These are phyloP conservation scores for Sturnira hondurensis DNA, from an alignment of 2,113 vertebrate genomes.

Conservation along the genomic window DNA sequence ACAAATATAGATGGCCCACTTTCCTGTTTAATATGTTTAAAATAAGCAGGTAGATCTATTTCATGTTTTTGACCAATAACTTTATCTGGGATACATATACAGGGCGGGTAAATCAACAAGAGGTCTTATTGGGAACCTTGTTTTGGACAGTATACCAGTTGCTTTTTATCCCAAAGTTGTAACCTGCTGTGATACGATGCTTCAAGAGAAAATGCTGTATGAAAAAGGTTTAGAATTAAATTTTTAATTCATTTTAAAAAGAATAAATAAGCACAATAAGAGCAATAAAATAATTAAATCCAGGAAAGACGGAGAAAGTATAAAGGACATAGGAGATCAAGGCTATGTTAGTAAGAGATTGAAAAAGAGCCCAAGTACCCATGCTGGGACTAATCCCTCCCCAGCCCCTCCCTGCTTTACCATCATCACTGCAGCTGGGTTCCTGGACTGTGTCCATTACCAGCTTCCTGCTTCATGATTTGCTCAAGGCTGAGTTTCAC, in stretches of 20 bases:
- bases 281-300: background rate
- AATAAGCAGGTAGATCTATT: slow-evolving; percentile 94
- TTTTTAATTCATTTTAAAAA: slow-evolving; percentile 90
- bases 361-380: background rate
- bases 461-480: background rate
- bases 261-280: background rate
- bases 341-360: background rate
- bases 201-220: slow-evolving; percentile 92
- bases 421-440: background rate
- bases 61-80: slow-evolving; percentile 95
- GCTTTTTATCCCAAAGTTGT: slow-evolving; percentile 96
- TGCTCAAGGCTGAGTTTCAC: background rate
- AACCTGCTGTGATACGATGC: slow-evolving; percentile 95
- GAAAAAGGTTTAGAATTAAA: slow-evolving; percentile 98
- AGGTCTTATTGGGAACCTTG: slow-evolving; percentile 88
- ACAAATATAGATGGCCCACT: slow-evolving; percentile 98
- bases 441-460: background rate
- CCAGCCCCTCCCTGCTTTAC: background rate
- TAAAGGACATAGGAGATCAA: background rate
- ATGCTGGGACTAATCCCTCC: background rate
- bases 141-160: slow-evolving; percentile 91
- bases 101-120: slow-evolving; percentile 86
- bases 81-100: slow-evolving; percentile 90
- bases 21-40: slow-evolving; percentile 99
- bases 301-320: background rate